Evolutionary conservation across 2,797 vertebrate genomes (phyloP), one percentile per base, ranked within the genome.

Genomic region (Oreortyx pictus): DNA sequence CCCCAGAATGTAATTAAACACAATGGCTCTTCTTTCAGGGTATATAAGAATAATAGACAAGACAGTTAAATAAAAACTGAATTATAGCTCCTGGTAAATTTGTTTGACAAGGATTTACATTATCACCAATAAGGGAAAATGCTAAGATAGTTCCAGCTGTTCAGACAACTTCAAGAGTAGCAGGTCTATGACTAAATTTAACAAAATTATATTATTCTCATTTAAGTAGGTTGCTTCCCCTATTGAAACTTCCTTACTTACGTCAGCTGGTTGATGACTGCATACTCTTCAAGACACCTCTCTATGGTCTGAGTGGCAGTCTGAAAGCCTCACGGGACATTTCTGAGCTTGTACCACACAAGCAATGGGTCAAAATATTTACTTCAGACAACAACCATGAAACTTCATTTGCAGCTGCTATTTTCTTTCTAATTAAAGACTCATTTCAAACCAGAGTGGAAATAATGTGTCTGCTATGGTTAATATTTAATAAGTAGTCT

Each of bases 401-500:
- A 97, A 96, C 47, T 81, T 93, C 66, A 93, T 95, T 95, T 86
- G 86, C 91, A 82, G 23, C 24, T 89, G 80, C 62, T 97, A 94
- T 92, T 82, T 93, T 90, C 71, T 86, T 95, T 93, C 85, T 95
- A 96, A 94, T 95, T 92, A 94, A 95, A 93, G 59, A 89, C 87
- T 93, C 90, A 88, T 74, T 97, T 95, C 92, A 87, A 93, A 96
- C 78, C 88, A 93, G 91, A 95, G 80, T 86, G 92, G 89, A 95
- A 96, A 90, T 92, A 95, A 91, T 95, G 66, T 61, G 43, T 94
- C 92, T 95, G 77, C 60, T 94, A 61, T 90, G 93, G 77, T 96
- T 93, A 94, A 94, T 95, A 97, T 89, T 96, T 95, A 94, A 97
- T 95, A 87, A 94, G 64, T 56, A 76, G 68, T 88, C 80, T 79